A percentile compares a stretch with the other conserved stretches of the same genome.
phyloP scores from a whole-genome alignment of 1,140 invertebrate genomes.

The Drosophila yakuba region DNA sequence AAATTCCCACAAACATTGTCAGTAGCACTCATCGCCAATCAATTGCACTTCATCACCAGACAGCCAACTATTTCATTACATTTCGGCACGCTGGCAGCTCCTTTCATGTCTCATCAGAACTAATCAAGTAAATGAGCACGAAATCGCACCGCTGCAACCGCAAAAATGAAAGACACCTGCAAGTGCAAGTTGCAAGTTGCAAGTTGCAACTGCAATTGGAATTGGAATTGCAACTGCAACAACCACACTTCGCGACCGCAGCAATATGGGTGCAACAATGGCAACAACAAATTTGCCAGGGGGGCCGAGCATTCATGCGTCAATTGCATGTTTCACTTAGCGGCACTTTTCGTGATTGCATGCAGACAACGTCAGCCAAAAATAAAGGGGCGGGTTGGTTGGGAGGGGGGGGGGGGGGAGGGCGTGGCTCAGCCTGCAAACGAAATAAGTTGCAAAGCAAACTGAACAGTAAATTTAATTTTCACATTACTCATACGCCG shows the following conservation, averaged over 20 bases:
- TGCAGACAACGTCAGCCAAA: constrained; percentile 45
- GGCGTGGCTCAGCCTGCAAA: constrained; percentile 26
- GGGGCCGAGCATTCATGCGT: constrained; percentile 73
- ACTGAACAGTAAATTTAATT: constrained; percentile 81
- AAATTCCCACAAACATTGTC: constrained; percentile 1
- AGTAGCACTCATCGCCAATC: constrained; percentile 31
- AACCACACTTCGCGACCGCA: constrained; percentile 51
- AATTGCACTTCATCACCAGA: constrained; percentile 26
- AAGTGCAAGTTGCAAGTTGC: neutral
- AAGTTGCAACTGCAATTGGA: neutral
- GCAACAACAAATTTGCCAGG: constrained; percentile 58
- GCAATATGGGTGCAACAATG: constrained; percentile 47
- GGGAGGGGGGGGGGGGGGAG: constrained; percentile 8
- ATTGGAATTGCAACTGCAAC: neutral
- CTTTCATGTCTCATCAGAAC: constrained; percentile 82
- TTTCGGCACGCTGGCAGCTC: constrained; percentile 68
- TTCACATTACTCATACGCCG: constrained; percentile 84
- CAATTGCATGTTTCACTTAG: constrained; percentile 83
- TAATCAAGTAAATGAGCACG: constrained; percentile 81
- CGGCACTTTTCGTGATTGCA: constrained; percentile 81
- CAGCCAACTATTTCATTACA: constrained; percentile 63
- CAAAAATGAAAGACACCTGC: constrained; percentile 48
- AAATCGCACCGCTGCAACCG: constrained; percentile 66
- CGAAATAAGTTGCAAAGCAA: constrained; percentile 76
- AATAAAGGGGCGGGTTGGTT: neutral